Percentiles rank a stretch among this genome's conserved stretches.
These are phyloP conservation scores for Pherbina coryleti DNA, from an alignment of 2,888 invertebrate genomes.

Conservation along the genomic window DNA sequence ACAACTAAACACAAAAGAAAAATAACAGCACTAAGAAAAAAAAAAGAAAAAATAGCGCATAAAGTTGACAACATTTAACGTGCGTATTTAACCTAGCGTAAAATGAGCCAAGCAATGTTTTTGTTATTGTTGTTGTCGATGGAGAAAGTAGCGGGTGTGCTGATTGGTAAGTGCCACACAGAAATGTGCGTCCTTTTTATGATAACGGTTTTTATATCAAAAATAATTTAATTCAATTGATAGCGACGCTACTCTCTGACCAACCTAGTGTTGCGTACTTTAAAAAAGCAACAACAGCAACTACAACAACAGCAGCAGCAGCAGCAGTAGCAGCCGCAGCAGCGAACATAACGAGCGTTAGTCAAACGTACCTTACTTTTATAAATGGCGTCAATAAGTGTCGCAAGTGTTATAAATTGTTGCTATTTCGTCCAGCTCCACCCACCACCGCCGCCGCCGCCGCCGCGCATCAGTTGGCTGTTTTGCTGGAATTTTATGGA, in stretches of 20 bases:
- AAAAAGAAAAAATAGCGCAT: constrained; percentile 30
- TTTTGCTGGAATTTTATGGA: no score
- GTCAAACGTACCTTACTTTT: neutral
- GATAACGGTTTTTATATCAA: neutral
- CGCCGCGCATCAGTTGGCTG: no score
- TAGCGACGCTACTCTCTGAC: neutral
- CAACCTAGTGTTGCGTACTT: neutral
- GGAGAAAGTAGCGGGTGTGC: no score
- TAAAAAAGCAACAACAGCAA: neutral
- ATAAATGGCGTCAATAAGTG: neutral
- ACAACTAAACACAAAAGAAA: constrained; percentile 1
- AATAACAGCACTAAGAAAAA: constrained; percentile 41
- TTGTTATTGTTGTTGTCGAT: no score
- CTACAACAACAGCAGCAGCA: neutral
- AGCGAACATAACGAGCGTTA: neutral
- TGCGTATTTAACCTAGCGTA: neutral
- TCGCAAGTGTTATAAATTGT: neutral
- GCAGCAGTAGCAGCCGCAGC: no score
- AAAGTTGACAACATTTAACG: neutral
- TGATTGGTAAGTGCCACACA: no score
- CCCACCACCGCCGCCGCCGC: neutral
- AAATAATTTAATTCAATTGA: constrained; percentile 17
- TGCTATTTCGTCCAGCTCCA: neutral
- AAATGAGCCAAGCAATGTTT: no score
- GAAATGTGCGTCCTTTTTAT: neutral